Evolutionary conservation across 2,113 vertebrate genomes (phyloP).

Genomic region (Monarcha castaneiventris): DNA sequence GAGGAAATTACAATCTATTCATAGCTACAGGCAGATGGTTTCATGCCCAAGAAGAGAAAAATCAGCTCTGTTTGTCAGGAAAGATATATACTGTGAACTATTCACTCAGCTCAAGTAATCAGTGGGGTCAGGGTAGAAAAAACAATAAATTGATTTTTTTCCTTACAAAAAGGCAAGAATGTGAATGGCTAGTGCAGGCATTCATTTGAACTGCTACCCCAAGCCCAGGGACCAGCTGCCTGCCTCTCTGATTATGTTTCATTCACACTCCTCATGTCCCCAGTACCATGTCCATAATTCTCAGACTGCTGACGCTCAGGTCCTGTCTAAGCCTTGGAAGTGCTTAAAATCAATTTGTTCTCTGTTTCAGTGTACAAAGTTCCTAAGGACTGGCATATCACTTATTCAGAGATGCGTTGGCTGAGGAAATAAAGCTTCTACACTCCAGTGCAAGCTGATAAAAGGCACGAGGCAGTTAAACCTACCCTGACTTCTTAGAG

Average conservation of each 20-base stretch:
- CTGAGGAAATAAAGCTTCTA: neutral
- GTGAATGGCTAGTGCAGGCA: neutral
- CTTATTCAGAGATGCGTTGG: neutral
- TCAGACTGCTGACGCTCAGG: neutral
- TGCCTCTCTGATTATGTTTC: neutral
- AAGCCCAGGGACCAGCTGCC: neutral
- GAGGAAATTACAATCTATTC: constrained; percentile 28
- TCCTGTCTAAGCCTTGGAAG: neutral
- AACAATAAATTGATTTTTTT: neutral
- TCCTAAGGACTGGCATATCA: neutral
- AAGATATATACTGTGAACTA: neutral
- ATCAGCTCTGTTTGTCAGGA: neutral
- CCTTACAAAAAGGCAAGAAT: neutral
- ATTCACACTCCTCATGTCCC: neutral
- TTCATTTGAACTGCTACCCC: neutral
- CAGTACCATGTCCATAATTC: neutral
- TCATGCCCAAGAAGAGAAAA: neutral
- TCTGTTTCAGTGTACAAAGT: neutral
- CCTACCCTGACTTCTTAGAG: neutral
- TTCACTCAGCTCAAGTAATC: constrained; percentile 4
- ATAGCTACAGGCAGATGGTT: constrained; percentile 41
- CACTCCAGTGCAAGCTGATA: neutral
- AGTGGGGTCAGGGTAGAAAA: neutral
- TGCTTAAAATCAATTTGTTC: constrained; percentile 34
- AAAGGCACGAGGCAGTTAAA: neutral